These are phyloP conservation scores for Mythimna loreyi DNA, from an alignment of 2,888 invertebrate species.

Conservation along the genomic window DNA sequence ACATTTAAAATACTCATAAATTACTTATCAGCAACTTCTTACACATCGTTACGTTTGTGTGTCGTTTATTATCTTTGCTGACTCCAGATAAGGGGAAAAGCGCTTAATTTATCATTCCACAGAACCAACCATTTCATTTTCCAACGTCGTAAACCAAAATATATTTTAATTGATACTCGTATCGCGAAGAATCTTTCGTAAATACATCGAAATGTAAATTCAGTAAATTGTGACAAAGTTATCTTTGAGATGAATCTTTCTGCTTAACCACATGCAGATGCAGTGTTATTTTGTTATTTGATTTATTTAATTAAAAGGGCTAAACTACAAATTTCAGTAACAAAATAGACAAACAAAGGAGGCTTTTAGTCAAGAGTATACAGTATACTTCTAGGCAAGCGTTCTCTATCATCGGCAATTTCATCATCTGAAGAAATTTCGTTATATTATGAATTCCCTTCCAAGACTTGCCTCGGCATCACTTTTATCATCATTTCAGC, in stretches of 20 bases:
- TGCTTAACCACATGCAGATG: no score
- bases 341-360: no score
- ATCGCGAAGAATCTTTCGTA: slow-evolving; percentile 39
- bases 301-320: no score
- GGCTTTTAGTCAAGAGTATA: no score
- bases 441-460: no score
- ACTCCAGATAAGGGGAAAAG: slow-evolving; percentile 38
- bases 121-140: slow-evolving; percentile 34
- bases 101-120: slow-evolving; percentile 43
- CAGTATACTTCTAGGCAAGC: no score
- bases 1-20: slow-evolving; percentile 31
- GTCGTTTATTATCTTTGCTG: slow-evolving; percentile 46
- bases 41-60: slow-evolving; percentile 39
- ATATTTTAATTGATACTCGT: slow-evolving; percentile 48
- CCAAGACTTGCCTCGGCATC: no score
- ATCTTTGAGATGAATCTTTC: slow-evolving; percentile 37
- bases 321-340: no score
- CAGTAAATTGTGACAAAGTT: slow-evolving; percentile 55
- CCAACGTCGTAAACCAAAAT: slow-evolving; percentile 33
- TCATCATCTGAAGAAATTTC: no score
- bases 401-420: no score
- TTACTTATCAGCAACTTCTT: slow-evolving; percentile 45
- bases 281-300: not conserved
- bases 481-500: no score
- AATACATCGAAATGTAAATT: slow-evolving; percentile 48